Base-by-base conservation (phyloP, 2,113 vertebrate genomes). In the Halcyon senegalensis region DNA sequence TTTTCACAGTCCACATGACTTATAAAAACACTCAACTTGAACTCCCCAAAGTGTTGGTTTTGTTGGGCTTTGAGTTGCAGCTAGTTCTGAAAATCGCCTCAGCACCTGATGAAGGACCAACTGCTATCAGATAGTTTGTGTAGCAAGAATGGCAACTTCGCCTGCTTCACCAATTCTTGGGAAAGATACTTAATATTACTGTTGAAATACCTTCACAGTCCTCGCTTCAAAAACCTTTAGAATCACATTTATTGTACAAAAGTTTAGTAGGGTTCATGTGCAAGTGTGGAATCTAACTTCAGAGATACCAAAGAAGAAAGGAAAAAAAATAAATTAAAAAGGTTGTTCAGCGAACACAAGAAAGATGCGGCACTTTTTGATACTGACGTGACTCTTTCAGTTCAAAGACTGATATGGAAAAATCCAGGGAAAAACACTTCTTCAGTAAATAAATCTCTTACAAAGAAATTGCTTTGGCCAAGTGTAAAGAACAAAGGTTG, bases 81-180 rank as follows among this genome's bases (percentile, higher is more conserved):
- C 11, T 66, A 53, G 55, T 89, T 67, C 63, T 74, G 50, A 66
- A 89, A 51, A 31, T 62, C 3, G 8, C 0, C 58, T 73, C 76
- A 31, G 76, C 33, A 76, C 10, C 15, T 56, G n/a, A 63, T 35
- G 37, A 89, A 84, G 21, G 18, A 60, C 48, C 62, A 85, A 70
- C 21, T 44, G 55, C 56, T 78, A 62, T 16, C 28, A 58, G 18
- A 58, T 9, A 3, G 66, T 13, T 41, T 0, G 0, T 16, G 20
- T 9, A 58, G 58, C 15, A 59, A 81, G 69, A 90, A 75, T 5
- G 5, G 24, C 17, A 50, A 67, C 37, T 44, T 58, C 15, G 69
- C 16, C 48, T 83, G 70, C 51, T 74, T 81, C 31, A 84, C 12
- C 8, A 73, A 4, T 27, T 78, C 37, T 69, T 56, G 10, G 33